These are phyloP conservation scores for Tachycineta bicolor DNA, from an alignment of 2,113 vertebrate genomes.

Conservation along the genomic window DNA sequence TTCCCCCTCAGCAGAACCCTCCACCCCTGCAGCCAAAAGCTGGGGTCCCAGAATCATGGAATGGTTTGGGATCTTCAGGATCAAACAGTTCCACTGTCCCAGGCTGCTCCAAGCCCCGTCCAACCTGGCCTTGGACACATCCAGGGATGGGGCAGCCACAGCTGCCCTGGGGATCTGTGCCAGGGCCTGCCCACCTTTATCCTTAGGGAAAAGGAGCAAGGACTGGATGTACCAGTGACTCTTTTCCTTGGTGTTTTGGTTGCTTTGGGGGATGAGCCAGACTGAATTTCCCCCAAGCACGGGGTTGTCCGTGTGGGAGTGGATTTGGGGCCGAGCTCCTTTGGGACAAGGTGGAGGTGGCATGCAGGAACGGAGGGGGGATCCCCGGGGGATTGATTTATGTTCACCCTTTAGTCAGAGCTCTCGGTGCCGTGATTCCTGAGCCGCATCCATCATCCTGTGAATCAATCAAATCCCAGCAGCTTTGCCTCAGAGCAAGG, in stretches of 20 bases:
- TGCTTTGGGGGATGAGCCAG: neutral
- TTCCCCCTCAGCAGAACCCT: neutral
- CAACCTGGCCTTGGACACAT: neutral
- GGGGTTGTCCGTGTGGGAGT: neutral
- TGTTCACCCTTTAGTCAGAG: neutral
- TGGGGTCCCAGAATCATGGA: neutral
- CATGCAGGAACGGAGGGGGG: neutral
- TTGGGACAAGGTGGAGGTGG: neutral
- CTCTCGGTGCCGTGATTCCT: neutral
- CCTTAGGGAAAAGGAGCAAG: neutral
- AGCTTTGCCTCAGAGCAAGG: conserved; percentile 30
- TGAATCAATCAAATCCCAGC: conserved; percentile 8
- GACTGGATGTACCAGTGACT: accelerated
- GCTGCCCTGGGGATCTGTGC: neutral
- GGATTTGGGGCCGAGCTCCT: neutral
- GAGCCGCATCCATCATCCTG: neutral
- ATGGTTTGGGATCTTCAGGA: neutral
- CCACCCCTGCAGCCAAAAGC: neutral
- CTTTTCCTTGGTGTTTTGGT: neutral
- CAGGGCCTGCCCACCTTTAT: neutral
- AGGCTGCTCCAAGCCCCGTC: accelerated
- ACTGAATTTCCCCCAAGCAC: accelerated
- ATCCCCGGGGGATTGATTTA: neutral
- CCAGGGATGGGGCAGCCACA: neutral
- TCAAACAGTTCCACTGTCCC: neutral